phyloP scores from a whole-genome alignment of 2,888 invertebrate genomes.

The Sepiola atlantica region DNA sequence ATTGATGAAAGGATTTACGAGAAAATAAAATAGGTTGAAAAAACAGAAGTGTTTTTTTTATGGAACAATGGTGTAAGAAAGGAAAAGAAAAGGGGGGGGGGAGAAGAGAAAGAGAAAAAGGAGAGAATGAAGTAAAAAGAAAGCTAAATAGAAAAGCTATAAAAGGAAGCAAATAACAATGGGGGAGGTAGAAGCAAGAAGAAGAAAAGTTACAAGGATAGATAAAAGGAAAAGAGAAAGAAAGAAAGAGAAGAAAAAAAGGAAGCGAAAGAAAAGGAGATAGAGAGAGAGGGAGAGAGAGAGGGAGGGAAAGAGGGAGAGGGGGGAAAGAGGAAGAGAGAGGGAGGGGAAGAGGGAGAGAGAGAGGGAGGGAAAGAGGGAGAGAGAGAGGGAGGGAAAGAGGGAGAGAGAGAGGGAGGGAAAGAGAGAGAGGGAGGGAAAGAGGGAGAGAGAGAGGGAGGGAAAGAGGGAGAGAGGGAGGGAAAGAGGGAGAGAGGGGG shows the following conservation, averaged over 20 bases:
- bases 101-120: no score
- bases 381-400: neutral
- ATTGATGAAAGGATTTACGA: no score
- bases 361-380: neutral
- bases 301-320: no score
- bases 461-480: neutral
- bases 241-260: neutral
- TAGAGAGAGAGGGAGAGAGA: no score
- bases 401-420: no score
- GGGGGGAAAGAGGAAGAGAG: neutral
- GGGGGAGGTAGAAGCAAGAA: neutral
- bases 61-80: neutral
- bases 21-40: no score
- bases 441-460: neutral
- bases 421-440: no score
- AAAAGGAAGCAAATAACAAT: neutral
- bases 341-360: neutral
- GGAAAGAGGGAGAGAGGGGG: no score
- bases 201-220: neutral
- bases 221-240: neutral
- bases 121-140: neutral
- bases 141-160: no score
- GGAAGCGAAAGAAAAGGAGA: no score
- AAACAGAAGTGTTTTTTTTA: no score
- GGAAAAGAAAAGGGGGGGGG: neutral